These are phyloP conservation scores for Suricata suricatta DNA, from an alignment of 2,113 vertebrate species.

Conservation along the genomic window DNA sequence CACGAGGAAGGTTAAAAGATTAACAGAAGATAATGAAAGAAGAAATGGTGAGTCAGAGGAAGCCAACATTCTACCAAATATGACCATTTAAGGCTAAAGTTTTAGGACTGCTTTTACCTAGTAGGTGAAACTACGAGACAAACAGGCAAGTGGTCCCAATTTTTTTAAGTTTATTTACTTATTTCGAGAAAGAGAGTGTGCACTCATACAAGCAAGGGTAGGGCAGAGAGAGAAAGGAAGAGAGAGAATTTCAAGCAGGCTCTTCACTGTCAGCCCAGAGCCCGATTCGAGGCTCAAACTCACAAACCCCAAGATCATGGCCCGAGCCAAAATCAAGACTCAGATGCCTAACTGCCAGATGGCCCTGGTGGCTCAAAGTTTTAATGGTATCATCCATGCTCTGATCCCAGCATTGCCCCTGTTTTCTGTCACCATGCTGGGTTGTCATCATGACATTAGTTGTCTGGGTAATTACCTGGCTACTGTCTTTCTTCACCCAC, in stretches of 20 bases:
- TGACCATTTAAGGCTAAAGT: neutral
- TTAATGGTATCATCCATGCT: rapidly evolving
- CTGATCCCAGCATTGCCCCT: neutral
- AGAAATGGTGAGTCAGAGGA: neutral
- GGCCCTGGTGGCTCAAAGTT: neutral
- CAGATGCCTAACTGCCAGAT: too few relatives aligned
- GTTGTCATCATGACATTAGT: neutral
- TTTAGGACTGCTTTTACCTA: neutral
- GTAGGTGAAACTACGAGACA: neutral
- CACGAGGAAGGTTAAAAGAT: neutral
- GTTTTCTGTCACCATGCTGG: neutral
- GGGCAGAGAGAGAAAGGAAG: too few relatives aligned
- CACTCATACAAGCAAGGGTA: too few relatives aligned
- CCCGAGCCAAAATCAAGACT: too few relatives aligned
- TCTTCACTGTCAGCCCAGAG: too few relatives aligned
- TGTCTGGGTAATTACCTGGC: neutral
- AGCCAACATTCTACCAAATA: neutral
- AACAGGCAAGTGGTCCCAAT: neutral
- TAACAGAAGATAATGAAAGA: neutral
- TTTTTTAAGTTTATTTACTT: neutral
- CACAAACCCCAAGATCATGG: too few relatives aligned
- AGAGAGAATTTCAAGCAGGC: too few relatives aligned
- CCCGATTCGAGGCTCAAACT: too few relatives aligned
- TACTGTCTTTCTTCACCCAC: neutral
- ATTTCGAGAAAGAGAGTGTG: too few relatives aligned